A percentile compares a stretch with the other conserved stretches of the same genome.
These are phyloP conservation scores for Beroe ovata DNA, from an alignment of 37 sponge, comb jelly and placozoan genomes.

Conservation along the genomic window DNA sequence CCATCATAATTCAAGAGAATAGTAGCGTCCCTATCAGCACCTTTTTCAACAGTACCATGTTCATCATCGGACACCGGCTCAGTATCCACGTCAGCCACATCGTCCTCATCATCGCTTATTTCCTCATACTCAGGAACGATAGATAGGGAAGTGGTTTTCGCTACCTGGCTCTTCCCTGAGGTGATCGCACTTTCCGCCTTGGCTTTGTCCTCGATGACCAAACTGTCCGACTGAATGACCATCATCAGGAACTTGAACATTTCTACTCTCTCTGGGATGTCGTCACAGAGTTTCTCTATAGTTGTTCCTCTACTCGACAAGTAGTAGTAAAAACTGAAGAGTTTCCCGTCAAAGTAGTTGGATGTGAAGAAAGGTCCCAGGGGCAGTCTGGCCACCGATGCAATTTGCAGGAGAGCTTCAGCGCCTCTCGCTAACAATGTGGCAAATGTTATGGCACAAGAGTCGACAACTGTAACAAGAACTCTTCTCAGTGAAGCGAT, in stretches of 20 bases:
- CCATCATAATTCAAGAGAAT: too few species aligned
- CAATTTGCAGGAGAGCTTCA: conserved; percentile 25
- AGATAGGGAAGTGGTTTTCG: neutral
- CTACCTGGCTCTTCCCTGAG: neutral
- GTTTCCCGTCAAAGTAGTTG: conserved; percentile 39
- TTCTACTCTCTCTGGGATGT: conserved; percentile 22
- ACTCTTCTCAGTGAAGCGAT: conserved; percentile 4
- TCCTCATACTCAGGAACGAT: conserved; percentile 26
- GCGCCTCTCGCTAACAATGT: conserved; percentile 3
- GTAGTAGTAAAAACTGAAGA: conserved; percentile 62
- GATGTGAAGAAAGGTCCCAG: conserved; percentile 11
- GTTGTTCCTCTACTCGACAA: neutral
- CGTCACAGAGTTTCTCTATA: conserved; percentile 37
- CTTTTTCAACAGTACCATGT: neutral
- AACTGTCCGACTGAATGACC: conserved; percentile 6
- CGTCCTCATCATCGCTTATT: neutral
- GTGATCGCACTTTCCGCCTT: too few species aligned
- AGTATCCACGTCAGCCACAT: conserved; percentile 5
- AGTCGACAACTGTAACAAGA: conserved; percentile 34
- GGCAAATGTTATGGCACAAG: conserved; percentile 7
- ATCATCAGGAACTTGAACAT: conserved; percentile 56
- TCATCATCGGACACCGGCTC: conserved; percentile 60
- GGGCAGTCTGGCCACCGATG: neutral
- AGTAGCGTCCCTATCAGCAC: neutral
- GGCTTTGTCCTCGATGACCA: conserved; percentile 20